Conservation (phyloP, 2,113 vertebrate genomes). For the Nansenia antarctica region DNA sequence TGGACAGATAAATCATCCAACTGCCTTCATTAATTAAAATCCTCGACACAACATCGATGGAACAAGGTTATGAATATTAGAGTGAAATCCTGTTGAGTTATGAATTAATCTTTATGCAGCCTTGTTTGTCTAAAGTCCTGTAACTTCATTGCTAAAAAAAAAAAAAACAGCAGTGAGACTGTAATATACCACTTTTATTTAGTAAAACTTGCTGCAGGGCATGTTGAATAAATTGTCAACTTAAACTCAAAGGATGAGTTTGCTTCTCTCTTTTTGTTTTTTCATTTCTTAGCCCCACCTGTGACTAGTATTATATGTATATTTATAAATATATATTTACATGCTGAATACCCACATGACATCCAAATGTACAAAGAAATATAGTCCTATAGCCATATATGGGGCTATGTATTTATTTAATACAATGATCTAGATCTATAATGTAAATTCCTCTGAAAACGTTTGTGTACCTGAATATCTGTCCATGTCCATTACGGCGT, state of each 20-base stretch:
- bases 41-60: not conserved
- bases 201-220: not conserved
- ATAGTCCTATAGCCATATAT: too few relatives aligned
- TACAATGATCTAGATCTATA: too few relatives aligned
- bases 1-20: not conserved
- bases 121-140: not conserved
- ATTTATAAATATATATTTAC: too few relatives aligned
- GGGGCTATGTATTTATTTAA: too few relatives aligned
- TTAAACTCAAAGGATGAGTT: not conserved
- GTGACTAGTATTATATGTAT: too few relatives aligned
- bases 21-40: not conserved
- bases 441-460: too few relatives aligned
- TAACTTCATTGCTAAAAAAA: not conserved
- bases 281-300: too few relatives aligned
- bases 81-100: not conserved
- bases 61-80: not conserved
- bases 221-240: not conserved
- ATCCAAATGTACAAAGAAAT: too few relatives aligned
- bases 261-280: not conserved
- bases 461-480: too few relatives aligned
- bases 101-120: not conserved
- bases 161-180: not conserved
- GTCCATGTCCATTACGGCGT: too few relatives aligned
- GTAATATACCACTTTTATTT: not conserved
- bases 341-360: too few relatives aligned